A percentile compares a stretch with the other conserved stretches of the same genome.
Conservation (phyloP, 2,888 invertebrate species). For the Cylindroiulus punctatus region DNA sequence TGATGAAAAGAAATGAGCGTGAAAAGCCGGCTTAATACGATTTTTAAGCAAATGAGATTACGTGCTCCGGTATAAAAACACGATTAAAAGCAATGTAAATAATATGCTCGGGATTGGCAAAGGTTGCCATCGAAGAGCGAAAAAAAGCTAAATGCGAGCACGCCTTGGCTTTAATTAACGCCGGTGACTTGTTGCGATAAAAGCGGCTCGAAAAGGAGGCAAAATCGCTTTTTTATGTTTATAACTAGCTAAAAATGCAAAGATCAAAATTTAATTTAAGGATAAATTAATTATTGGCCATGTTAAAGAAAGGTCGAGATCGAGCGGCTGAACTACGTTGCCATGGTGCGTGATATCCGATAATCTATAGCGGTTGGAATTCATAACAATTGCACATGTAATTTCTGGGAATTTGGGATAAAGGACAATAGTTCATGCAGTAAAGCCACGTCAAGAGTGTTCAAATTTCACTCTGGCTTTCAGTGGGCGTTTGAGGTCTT, state of each 20-base stretch:
- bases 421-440: too few species aligned
- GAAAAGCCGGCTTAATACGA: constrained; percentile 22
- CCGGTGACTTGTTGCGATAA: constrained; percentile 25
- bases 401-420: too few species aligned
- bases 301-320: neutral
- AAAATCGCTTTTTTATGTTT: constrained; percentile 6
- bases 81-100: constrained; percentile 38
- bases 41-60: constrained; percentile 38
- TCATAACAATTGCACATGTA: too few species aligned
- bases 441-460: too few species aligned
- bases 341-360: too few species aligned
- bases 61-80: constrained; percentile 31
- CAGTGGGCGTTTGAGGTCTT: too few species aligned
- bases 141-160: neutral
- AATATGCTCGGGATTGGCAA: neutral
- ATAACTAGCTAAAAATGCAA: neutral
- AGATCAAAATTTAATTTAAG: neutral
- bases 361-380: too few species aligned
- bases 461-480: too few species aligned
- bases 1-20: constrained; percentile 38
- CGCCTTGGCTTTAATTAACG: constrained; percentile 26
- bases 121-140: neutral
- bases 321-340: too few species aligned
- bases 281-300: neutral
- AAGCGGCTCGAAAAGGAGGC: neutral